phyloP scores from a whole-genome alignment of 2,797 vertebrate genomes.

The Diplodus puntazzo region DNA sequence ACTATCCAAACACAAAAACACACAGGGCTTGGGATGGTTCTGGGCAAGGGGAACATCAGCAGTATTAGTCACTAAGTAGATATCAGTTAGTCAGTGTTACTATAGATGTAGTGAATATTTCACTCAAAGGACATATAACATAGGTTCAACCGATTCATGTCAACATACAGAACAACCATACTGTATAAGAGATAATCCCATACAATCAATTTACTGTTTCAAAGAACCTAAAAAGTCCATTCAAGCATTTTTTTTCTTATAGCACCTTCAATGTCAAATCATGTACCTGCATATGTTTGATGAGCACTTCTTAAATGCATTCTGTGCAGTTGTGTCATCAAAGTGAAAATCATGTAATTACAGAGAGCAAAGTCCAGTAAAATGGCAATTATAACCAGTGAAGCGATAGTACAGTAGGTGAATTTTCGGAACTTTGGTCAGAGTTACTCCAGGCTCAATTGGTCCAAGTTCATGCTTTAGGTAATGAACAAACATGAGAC shows the following conservation, averaged over 20 bases:
- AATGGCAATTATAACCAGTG: not conserved
- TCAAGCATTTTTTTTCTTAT: too few species aligned
- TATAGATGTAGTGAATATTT: not conserved
- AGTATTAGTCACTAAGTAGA: not conserved
- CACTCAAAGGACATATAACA: too few species aligned
- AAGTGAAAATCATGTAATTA: not conserved
- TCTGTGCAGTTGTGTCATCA: not conserved
- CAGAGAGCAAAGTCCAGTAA: not conserved
- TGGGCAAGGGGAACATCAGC: constrained; percentile 8
- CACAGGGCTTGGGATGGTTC: not conserved
- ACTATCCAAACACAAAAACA: constrained; percentile 75
- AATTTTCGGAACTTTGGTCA: not conserved
- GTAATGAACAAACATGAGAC: not conserved
- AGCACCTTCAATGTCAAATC: too few species aligned
- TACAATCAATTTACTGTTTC: not conserved
- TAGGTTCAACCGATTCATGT: not conserved
- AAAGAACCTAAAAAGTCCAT: not conserved
- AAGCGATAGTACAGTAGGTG: not conserved
- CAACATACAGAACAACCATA: not conserved
- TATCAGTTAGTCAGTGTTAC: not conserved
- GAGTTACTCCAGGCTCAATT: not conserved
- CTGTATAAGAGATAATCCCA: not conserved
- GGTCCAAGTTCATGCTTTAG: too few species aligned
- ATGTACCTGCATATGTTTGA: too few species aligned
- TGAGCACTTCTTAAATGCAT: too few species aligned